These are phyloP conservation scores for Odontamblyopus rebecca DNA, from an alignment of 2,797 vertebrate species.

Conservation along the genomic window DNA sequence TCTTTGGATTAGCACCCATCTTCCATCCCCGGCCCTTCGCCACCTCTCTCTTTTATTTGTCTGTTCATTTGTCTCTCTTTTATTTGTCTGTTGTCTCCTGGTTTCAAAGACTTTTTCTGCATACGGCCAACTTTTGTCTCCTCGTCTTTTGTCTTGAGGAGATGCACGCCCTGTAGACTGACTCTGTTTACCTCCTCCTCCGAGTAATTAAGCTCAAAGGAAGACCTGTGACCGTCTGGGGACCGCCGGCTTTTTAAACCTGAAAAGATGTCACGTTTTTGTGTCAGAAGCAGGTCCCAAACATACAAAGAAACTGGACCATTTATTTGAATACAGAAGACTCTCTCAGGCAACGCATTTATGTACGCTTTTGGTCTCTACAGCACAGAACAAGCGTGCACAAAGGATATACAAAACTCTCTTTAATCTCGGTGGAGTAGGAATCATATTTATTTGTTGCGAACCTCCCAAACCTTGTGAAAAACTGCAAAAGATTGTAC, in stretches of 20 bases:
- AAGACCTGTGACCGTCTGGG: conserved; percentile 14
- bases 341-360: conserved; percentile 4
- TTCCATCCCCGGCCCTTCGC: not conserved
- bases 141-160: not conserved
- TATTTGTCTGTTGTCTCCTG: not conserved
- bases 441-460: conserved; percentile 7
- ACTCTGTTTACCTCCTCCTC: conserved; percentile 39
- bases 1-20: too few species aligned
- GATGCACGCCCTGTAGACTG: conserved; percentile 20
- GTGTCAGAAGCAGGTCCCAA: conserved; percentile 5
- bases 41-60: not conserved
- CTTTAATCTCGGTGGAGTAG: conserved; percentile 23
- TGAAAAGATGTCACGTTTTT: conserved; percentile 36
- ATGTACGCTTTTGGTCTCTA: conserved; percentile 19
- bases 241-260: conserved; percentile 34
- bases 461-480: conserved; percentile 18
- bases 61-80: not conserved
- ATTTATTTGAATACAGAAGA: conserved; percentile 2
- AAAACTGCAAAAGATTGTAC: conserved; percentile 8
- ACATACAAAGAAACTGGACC: conserved; percentile 1
- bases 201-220: conserved; percentile 47
- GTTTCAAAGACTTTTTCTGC: not conserved
- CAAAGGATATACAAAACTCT: conserved; percentile 30
- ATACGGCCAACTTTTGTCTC: not conserved
- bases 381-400: not conserved